Evolutionary conservation across 1,140 invertebrate genomes (phyloP).

Genomic region (Drosophila yakuba): DNA sequence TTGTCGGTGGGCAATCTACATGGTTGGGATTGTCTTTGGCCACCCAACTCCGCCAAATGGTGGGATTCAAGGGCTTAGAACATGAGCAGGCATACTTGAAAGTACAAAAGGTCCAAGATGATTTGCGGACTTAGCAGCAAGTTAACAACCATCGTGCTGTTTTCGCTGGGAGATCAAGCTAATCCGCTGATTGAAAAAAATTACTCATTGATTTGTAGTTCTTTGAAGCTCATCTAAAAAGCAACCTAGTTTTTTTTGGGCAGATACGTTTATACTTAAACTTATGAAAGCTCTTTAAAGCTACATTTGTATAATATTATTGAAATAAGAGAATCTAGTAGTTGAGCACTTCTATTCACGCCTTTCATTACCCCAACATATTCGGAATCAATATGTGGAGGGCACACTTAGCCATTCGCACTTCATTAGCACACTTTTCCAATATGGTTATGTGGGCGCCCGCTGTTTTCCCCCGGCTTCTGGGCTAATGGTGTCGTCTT

Average conservation of each 20-base stretch:
- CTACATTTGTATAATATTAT: no score
- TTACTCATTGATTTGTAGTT: background rate
- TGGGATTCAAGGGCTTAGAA: slow-evolving; percentile 22
- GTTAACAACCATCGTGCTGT: slow-evolving; percentile 1
- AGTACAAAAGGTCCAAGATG: slow-evolving; percentile 16
- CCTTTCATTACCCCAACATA: slow-evolving; percentile 6
- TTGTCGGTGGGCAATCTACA: slow-evolving; percentile 32
- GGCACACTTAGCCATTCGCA: slow-evolving; percentile 31
- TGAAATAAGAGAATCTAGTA: background rate
- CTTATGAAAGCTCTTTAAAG: no score
- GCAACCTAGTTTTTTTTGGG: no score
- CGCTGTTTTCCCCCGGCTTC: slow-evolving; percentile 26
- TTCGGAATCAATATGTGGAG: slow-evolving; percentile 10
- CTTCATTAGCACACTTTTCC: slow-evolving; percentile 45
- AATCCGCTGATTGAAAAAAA: background rate
- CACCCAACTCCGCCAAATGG: slow-evolving; percentile 7
- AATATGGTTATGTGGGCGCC: slow-evolving; percentile 42
- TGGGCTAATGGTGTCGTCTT: slow-evolving; percentile 45
- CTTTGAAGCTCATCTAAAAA: no score
- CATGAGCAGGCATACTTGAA: slow-evolving; percentile 20
- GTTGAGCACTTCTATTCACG: background rate
- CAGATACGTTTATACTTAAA: no score
- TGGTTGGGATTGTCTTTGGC: slow-evolving; percentile 29
- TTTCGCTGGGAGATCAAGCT: background rate
- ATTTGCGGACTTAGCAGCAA: slow-evolving; percentile 27